These are phyloP conservation scores for Sander vitreus DNA, from an alignment of 2,113 vertebrate genomes.

Conservation along the genomic window DNA sequence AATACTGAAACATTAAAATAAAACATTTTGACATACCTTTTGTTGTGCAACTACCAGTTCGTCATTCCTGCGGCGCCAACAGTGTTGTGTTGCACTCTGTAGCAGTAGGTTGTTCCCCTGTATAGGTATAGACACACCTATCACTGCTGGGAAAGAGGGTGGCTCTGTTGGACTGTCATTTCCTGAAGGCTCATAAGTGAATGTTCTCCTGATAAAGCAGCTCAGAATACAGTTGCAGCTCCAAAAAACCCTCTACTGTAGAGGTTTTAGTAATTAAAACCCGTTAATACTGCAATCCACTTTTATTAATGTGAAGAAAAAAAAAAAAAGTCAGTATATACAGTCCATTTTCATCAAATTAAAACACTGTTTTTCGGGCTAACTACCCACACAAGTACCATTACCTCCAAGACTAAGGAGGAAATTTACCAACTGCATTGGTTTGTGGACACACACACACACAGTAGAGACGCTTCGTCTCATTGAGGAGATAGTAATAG, in stretches of 20 bases:
- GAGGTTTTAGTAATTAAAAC: neutral
- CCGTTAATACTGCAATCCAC: too few species aligned
- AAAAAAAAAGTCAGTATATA: too few species aligned
- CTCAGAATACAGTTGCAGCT: neutral
- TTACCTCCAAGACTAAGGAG: too few species aligned
- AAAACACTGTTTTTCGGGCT: too few species aligned
- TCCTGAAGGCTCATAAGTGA: constrained; percentile 25
- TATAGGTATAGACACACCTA: neutral
- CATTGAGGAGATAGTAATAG: too few species aligned
- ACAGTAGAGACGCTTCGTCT: too few species aligned
- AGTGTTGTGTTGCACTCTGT: neutral
- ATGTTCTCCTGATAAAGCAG: neutral
- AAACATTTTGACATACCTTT: constrained; percentile 20
- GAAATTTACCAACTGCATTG: too few species aligned
- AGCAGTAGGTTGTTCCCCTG: neutral
- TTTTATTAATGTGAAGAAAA: neutral
- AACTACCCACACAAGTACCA: too few species aligned
- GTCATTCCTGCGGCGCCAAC: neutral
- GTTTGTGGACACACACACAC: too few species aligned
- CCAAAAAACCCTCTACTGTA: neutral
- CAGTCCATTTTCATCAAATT: too few species aligned
- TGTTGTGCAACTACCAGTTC: neutral
- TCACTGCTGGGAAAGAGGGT: neutral
- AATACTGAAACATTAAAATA: neutral
- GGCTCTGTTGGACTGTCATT: constrained; percentile 6